Base-by-base conservation (phyloP, 2,113 vertebrate genomes). In the Leucosticte australis region DNA sequence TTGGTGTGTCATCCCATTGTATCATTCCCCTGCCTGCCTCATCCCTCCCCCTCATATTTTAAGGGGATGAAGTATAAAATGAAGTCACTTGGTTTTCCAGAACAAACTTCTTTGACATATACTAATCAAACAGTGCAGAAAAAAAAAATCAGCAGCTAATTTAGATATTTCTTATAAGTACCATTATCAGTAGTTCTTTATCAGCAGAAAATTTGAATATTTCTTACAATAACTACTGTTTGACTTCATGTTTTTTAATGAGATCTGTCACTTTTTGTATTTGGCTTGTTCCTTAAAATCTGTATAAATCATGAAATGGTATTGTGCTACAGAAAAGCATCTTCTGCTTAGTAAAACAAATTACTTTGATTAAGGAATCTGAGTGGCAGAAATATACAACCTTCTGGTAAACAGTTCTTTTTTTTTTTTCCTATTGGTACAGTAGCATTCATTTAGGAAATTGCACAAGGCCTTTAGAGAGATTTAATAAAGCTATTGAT, bases 401-500 rank as follows among this genome's bases (percentile, higher is more conserved):
- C n/a, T 67, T 67, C 50, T 65, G 47, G 15, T 81, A 89, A 67
- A 60, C 16, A 77, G 11, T 39, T 88, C 0, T 31, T 37, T 11
- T 14, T 22, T 55, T 33, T 28, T 44, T 41, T 33, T 52, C 37
- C 55, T 89, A 50, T 68, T 71, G 20, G 4, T 65, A 46, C 33
- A 56, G 30, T 28, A 75, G 4, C 63, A 57, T 88, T 92, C 21
- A 24, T 70, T 86, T 78, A 67, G 33, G 49, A 88, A 78, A 67
- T 87, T 70, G 12, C 35, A 68, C 22, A 63, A 88, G 31, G 41
- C 41, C 18, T 90, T 92, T 59, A 74, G 30, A 77, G 35, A 83
- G 79, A 63, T 90, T 90, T 92, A 86, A 41, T 93, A 90, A 88
- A 86, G 39, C 39, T 94, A 59, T 80, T 87, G 46, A 88, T 92